A percentile compares a stretch with the other conserved stretches of the same genome.
Conservation (phyloP, 2,888 invertebrate species). For the Scaeva pyrastri region DNA sequence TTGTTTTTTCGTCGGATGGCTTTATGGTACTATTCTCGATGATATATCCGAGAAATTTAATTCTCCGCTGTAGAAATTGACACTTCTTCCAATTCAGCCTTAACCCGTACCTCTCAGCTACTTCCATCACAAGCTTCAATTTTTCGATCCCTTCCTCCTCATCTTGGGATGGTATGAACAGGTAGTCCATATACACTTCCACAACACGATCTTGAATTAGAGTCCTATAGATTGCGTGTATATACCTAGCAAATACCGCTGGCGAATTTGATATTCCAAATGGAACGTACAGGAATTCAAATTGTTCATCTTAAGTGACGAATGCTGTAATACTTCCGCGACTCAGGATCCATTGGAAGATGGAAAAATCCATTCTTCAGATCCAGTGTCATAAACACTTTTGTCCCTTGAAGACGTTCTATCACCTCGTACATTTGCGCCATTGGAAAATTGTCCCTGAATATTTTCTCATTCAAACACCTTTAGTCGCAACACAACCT, state of each 20-base stretch:
- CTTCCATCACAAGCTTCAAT: constrained; percentile 30
- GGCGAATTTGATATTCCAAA: no score
- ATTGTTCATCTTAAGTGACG: no score
- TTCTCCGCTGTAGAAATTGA: constrained; percentile 19
- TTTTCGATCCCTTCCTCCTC: constrained; percentile 12
- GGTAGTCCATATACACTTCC: constrained; percentile 19
- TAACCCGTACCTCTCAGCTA: constrained; percentile 12
- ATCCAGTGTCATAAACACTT: no score
- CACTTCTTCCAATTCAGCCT: not conserved
- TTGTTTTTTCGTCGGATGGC: constrained; percentile 24
- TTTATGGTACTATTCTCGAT: constrained; percentile 23
- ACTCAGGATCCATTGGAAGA: no score
- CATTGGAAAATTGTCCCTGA: no score
- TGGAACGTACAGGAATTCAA: no score
- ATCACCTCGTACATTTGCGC: no score
- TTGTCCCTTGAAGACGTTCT: no score
- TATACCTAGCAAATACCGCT: not conserved
- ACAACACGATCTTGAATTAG: constrained; percentile 74
- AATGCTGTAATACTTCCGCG: no score
- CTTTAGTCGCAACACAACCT: no score
- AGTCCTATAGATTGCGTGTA: constrained; percentile 54
- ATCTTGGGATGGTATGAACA: not conserved
- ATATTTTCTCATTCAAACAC: no score
- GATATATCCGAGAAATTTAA: constrained; percentile 30
- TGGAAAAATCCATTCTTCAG: no score